A percentile compares a stretch with the other conserved stretches of the same genome.
Conservation (phyloP, 2,113 vertebrate genomes). For the Columbina picui region DNA sequence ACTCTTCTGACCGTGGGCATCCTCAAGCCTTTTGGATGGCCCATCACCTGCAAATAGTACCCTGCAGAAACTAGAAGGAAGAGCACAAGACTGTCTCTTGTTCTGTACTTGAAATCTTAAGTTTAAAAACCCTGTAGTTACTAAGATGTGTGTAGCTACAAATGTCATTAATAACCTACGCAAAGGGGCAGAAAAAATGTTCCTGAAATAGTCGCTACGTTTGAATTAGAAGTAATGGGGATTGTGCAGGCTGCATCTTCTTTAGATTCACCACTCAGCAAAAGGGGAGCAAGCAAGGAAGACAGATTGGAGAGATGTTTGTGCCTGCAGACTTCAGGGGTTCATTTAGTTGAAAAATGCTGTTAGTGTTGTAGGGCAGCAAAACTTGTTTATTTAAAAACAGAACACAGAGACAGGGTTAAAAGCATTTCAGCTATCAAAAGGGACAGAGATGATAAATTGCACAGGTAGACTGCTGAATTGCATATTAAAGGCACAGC, state of each 20-base stretch:
- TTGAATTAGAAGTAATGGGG: not conserved
- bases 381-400: not conserved
- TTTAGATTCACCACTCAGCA: not conserved
- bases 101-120: not conserved
- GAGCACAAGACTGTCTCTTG: not conserved
- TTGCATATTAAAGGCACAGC: not conserved
- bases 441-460: not conserved
- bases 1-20: not conserved
- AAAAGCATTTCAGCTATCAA: not conserved
- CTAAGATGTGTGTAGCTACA: not conserved
- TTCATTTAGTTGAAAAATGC: not conserved
- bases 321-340: not conserved
- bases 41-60: not conserved
- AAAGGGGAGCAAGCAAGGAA: not conserved
- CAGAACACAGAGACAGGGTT: not conserved
- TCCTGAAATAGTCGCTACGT: not conserved
- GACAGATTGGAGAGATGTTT: not conserved
- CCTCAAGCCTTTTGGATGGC: not conserved
- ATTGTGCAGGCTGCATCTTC: not conserved
- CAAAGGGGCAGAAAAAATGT: not conserved
- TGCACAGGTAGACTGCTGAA: not conserved
- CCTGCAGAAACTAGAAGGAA: not conserved
- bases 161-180: not conserved
- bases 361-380: not conserved
- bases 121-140: not conserved